These are phyloP conservation scores for Jacana jacana DNA, from an alignment of 2,113 vertebrate genomes.

Conservation along the genomic window DNA sequence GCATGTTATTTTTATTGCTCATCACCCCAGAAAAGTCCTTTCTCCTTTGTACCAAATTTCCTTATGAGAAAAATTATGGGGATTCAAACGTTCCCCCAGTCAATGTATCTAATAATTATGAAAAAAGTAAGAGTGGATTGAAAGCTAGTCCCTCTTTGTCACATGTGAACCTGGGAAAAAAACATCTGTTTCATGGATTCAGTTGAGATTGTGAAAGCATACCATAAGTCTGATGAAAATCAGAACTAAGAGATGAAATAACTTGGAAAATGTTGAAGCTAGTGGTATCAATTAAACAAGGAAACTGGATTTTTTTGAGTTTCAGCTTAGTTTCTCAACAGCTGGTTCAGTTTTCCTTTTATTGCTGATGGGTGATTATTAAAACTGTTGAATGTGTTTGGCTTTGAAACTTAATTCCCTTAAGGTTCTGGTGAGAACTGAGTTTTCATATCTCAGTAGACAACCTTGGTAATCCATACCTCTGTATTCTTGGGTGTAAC, in stretches of 20 bases:
- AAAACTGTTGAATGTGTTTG: neutral
- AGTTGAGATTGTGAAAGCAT: neutral
- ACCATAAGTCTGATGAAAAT: neutral
- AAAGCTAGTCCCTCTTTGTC: neutral
- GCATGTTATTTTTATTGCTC: neutral
- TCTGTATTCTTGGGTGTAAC: neutral
- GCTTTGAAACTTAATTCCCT: slow-evolving; percentile 1
- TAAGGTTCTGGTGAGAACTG: neutral
- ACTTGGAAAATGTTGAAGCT: neutral
- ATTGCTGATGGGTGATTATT: neutral
- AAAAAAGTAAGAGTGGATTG: neutral
- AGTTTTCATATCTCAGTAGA: neutral
- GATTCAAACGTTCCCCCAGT: neutral
- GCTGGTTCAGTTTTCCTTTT: neutral
- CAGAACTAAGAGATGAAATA: neutral
- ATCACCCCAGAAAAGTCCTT: neutral
- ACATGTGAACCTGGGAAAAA: neutral
- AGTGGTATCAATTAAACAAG: neutral
- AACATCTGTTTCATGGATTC: neutral
- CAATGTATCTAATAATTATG: neutral
- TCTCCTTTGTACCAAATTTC: neutral
- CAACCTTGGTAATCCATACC: neutral
- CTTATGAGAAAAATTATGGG: neutral
- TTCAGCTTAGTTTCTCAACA: neutral
- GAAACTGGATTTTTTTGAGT: neutral